These are phyloP conservation scores for Boloria euphrosyne DNA, from an alignment of 2,888 invertebrate genomes.

Conservation along the genomic window DNA sequence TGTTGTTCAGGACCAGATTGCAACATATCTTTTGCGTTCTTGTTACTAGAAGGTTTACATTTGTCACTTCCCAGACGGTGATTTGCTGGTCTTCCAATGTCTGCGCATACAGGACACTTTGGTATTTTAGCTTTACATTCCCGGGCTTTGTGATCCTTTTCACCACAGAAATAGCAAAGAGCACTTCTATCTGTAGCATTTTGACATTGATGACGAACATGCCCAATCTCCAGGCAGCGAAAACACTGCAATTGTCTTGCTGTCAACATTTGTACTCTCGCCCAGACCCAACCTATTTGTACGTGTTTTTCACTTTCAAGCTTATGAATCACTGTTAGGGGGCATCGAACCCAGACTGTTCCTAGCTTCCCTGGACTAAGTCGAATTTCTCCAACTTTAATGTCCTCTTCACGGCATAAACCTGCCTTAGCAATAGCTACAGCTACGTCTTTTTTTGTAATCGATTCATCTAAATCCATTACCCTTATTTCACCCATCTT, in stretches of 20 bases:
- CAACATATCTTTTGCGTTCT: neutral
- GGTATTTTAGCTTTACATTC: conserved; percentile 22
- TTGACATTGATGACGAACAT: conserved; percentile 28
- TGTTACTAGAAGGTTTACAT: conserved; percentile 14
- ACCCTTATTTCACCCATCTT: conserved; percentile 29
- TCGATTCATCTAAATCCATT: conserved; percentile 27
- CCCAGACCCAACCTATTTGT: conserved; percentile 22
- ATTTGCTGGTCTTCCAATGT: conserved; percentile 24
- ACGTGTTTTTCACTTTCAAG: conserved; percentile 13
- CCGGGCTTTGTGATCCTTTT: conserved; percentile 28
- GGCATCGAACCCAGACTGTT: conserved; percentile 24
- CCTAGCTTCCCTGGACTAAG: conserved; percentile 19
- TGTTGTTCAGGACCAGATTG: neutral
- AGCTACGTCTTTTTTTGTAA: conserved; percentile 20
- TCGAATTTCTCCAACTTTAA: conserved; percentile 24
- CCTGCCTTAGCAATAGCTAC: conserved; percentile 27
- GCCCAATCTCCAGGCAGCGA: conserved; percentile 36
- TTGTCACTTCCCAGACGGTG: conserved; percentile 25
- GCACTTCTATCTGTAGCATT: conserved; percentile 27
- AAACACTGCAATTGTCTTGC: conserved; percentile 34
- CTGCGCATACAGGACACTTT: conserved; percentile 31
- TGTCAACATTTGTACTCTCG: conserved; percentile 18
- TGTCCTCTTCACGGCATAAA: conserved; percentile 5
- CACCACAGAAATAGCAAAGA: conserved; percentile 32
- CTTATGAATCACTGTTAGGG: conserved; percentile 15